Evolutionary conservation across 2,888 invertebrate genomes (phyloP), one percentile per base, ranked within the genome.

Genomic region (Formica aserva): DNA sequence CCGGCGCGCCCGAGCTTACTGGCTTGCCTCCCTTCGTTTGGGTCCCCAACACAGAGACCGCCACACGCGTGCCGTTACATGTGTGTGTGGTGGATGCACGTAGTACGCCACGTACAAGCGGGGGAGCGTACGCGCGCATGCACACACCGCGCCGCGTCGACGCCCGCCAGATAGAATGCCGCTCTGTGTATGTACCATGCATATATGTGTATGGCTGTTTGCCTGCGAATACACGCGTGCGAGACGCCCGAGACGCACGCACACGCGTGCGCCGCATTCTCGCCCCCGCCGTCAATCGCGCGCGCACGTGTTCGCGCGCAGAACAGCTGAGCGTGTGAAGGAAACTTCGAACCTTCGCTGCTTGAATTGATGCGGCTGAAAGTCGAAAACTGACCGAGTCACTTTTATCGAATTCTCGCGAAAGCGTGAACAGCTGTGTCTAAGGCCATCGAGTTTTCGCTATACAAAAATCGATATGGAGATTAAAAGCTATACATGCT

Each of bases 1-100:
- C 92, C 94, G 94, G 94, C 94, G 94, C 94, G 94, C 92, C 94
- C 92, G 94, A 94, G 94, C 94, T 90, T 94, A 94, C 94, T 94
- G 94, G 93, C 94, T 93, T 93, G 94, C 94, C 94, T 94, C 94
- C 94, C 94, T 90, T 94, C 94, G 94, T 94, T 94, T 93, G 92
- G 93, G 91, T 92, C 92, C 92, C 91, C 91, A 26, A 92, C 92
- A 93, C 93, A 92, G 91, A 78, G 78, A 92, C 93, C 85, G 85
- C 87, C 76, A 75, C 81, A 74, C 84, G 84, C 82, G 80, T 82
- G 84, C 72, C 38, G 71, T 77, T 76, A 69, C 85, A 81, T 86
- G 89, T 88, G 89, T 88, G 48, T 48, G 48, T 1, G n/a, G n/a
- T n/a, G 90, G 65, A 83, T 78, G 71, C 45, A 48, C 84, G 66